phyloP scores from a whole-genome alignment of 2,113 vertebrate species.

The Phyllopteryx taeniolatus region DNA sequence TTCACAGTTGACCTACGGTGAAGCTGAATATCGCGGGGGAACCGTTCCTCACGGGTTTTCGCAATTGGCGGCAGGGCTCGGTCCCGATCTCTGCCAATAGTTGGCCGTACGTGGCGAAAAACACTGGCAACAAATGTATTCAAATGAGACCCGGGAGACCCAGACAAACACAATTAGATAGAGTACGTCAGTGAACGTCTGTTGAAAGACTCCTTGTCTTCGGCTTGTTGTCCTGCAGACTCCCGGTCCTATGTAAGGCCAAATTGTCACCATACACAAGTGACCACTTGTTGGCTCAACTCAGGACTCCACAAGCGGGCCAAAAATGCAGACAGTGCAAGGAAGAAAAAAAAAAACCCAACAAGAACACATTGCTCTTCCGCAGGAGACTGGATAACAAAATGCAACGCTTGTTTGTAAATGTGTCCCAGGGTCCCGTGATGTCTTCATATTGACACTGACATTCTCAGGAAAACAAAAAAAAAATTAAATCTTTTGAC shows the following conservation, averaged over 20 bases:
- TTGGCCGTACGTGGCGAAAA: too few relatives aligned
- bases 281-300: slow-evolving; percentile 53
- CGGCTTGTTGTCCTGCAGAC: slow-evolving; percentile 43
- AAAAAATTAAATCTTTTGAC: not conserved
- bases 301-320: slow-evolving; percentile 18
- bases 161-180: not conserved
- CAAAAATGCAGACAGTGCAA: slow-evolving; percentile 24
- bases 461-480: not conserved
- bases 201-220: slow-evolving; percentile 26
- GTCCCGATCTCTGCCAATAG: too few relatives aligned
- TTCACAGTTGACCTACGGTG: too few relatives aligned
- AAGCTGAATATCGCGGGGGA: too few relatives aligned
- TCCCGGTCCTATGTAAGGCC: slow-evolving; percentile 34
- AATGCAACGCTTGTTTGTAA: not conserved
- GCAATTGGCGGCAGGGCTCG: too few relatives aligned
- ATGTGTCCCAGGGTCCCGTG: not conserved
- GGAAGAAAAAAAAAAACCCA: slow-evolving; percentile 3
- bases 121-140: not conserved
- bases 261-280: slow-evolving; percentile 57
- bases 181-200: slow-evolving; percentile 15
- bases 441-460: not conserved
- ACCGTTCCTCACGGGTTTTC: too few relatives aligned
- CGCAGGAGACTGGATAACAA: not conserved
- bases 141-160: not conserved
- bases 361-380: slow-evolving; percentile 17